Percentiles rank a stretch among this genome's conserved stretches.
Conservation (phyloP, 2,888 invertebrate genomes). For the Phaedon cochleariae region DNA sequence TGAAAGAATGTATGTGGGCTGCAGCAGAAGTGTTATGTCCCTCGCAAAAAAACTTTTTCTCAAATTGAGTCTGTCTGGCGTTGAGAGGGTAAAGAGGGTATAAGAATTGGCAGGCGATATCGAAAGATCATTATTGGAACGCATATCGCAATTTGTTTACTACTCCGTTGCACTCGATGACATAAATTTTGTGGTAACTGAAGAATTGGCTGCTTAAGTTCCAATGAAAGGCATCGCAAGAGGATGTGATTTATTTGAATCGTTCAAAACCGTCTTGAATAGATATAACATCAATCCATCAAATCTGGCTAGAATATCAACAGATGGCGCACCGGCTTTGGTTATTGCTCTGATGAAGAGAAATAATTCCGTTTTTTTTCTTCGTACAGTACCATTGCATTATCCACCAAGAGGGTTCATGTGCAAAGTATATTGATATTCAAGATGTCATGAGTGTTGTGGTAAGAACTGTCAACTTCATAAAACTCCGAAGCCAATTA, state of each 20-base stretch:
- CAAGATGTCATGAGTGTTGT: slow-evolving; percentile 25
- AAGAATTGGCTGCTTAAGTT: slow-evolving; percentile 21
- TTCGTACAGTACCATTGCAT: slow-evolving; percentile 20
- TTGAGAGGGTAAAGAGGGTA: slow-evolving; percentile 19
- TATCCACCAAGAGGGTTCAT: slow-evolving; percentile 23
- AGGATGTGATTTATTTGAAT: slow-evolving; percentile 8
- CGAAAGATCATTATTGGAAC: background rate
- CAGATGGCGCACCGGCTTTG: slow-evolving; percentile 11
- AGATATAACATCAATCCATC: background rate
- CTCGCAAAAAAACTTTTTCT: slow-evolving; percentile 27
- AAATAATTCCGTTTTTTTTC: background rate
- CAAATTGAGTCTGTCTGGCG: slow-evolving; percentile 28
- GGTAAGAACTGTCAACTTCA: slow-evolving; percentile 36
- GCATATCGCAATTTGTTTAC: background rate
- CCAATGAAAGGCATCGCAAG: slow-evolving; percentile 14
- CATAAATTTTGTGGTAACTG: slow-evolving; percentile 20
- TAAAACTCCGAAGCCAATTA: slow-evolving; percentile 32
- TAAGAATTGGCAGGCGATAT: slow-evolving; percentile 15
- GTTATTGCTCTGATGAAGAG: background rate
- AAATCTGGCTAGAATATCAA: background rate
- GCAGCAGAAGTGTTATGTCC: slow-evolving; percentile 25
- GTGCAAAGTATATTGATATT: slow-evolving; percentile 22
- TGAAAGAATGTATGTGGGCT: slow-evolving; percentile 27
- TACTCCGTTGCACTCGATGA: too few relatives aligned
- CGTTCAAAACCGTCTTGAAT: background rate